These are phyloP conservation scores for Acronicta aceris DNA, from an alignment of 2,888 invertebrate genomes.

Conservation along the genomic window DNA sequence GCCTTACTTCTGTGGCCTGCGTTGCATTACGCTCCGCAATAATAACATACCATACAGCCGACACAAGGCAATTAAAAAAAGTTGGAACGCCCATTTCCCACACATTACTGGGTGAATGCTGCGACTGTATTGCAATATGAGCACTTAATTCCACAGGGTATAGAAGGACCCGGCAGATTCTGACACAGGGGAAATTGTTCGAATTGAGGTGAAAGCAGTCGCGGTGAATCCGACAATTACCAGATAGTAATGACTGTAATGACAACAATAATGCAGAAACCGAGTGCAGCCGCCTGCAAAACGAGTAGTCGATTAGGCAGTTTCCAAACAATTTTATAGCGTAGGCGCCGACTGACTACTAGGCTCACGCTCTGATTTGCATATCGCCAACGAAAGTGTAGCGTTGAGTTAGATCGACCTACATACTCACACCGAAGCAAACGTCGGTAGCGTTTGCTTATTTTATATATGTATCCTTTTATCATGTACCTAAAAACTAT, in stretches of 20 bases:
- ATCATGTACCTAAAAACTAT: slow-evolving; percentile 13
- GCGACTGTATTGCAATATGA: slow-evolving; percentile 66
- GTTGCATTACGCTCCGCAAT: slow-evolving; percentile 81
- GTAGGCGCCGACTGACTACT: slow-evolving; percentile 65
- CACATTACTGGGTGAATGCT: slow-evolving; percentile 77
- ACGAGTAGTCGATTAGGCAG: slow-evolving; percentile 59
- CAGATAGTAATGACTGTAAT: slow-evolving; percentile 71
- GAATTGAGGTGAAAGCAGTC: slow-evolving; percentile 77
- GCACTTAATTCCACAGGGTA: slow-evolving; percentile 54
- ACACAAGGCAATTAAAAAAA: slow-evolving; percentile 81
- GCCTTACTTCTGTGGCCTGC: slow-evolving; percentile 82
- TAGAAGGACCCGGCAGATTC: slow-evolving; percentile 63
- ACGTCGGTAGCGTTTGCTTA: slow-evolving; percentile 41
- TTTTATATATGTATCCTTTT: slow-evolving; percentile 33
- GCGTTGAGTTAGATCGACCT: slow-evolving; percentile 73
- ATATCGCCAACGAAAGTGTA: slow-evolving; percentile 85
- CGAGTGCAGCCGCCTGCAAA: slow-evolving; percentile 67
- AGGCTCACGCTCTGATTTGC: slow-evolving; percentile 84
- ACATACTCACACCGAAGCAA: slow-evolving; percentile 59
- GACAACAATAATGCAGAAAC: slow-evolving; percentile 68
- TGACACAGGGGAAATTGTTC: slow-evolving; percentile 69
- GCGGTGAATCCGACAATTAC: slow-evolving; percentile 70
- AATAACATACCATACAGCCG: slow-evolving; percentile 76
- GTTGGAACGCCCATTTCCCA: slow-evolving; percentile 81
- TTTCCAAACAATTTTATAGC: slow-evolving; percentile 69